phyloP scores from a whole-genome alignment of 2,113 vertebrate genomes.

The Aythya baeri region DNA sequence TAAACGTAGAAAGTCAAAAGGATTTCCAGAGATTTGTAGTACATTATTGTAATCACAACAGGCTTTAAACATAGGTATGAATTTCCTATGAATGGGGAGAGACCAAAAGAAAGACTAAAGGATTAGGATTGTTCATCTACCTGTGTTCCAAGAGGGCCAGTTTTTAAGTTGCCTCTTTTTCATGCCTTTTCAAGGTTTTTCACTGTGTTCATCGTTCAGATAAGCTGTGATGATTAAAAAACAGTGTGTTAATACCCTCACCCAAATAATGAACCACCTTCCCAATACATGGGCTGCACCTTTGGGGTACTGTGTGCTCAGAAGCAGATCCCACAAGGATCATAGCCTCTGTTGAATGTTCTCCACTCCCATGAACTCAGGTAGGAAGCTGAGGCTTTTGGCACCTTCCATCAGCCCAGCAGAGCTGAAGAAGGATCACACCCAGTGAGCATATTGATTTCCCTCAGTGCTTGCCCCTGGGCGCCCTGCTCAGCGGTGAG shows the following conservation, averaged over 20 bases:
- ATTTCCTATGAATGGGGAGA: background rate
- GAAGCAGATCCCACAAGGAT: background rate
- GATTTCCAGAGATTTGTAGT: slow-evolving; percentile 40
- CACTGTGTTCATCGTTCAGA: background rate
- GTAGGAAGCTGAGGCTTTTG: background rate
- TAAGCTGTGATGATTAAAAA: background rate
- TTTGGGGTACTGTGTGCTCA: background rate
- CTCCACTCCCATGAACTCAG: accelerated
- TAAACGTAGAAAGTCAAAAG: slow-evolving; percentile 45
- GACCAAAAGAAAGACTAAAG: background rate
- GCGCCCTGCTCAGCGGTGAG: background rate
- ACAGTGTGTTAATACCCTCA: too few species aligned
- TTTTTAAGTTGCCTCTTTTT: background rate
- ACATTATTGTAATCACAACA: background rate
- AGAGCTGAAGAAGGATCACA: background rate
- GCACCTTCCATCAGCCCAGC: background rate
- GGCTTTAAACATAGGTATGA: background rate
- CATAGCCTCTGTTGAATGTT: background rate
- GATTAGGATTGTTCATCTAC: background rate
- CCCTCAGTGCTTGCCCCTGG: background rate
- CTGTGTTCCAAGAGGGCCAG: background rate
- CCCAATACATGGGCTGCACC: background rate
- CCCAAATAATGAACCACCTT: background rate
- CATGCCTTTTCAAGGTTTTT: background rate
- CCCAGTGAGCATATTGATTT: background rate